These are phyloP conservation scores for Pachycephala philippinensis DNA, from an alignment of 2,113 vertebrate genomes.

Conservation along the genomic window DNA sequence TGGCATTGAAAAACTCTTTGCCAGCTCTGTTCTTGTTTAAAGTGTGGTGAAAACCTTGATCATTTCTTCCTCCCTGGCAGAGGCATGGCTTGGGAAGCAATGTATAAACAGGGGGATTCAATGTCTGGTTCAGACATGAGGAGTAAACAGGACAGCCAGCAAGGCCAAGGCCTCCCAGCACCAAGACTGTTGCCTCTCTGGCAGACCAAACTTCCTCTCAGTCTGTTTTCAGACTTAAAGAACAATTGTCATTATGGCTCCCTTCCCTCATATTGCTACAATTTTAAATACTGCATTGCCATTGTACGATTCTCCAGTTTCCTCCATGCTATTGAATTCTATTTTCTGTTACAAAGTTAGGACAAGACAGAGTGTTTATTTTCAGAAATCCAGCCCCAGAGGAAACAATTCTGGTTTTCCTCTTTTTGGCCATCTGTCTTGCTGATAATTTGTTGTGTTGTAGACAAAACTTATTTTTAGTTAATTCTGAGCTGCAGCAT, in stretches of 20 bases:
- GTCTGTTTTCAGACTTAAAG: background rate
- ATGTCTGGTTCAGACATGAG: background rate
- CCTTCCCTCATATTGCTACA: background rate
- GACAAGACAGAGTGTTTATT: constrained; percentile 1
- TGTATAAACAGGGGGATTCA: background rate
- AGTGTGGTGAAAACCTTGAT: background rate
- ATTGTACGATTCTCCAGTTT: background rate
- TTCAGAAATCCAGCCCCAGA: background rate
- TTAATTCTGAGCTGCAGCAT: background rate
- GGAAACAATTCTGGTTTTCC: constrained; percentile 33
- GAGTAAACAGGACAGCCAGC: background rate
- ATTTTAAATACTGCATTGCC: background rate
- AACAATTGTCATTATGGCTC: background rate
- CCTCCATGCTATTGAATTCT: constrained; percentile 34
- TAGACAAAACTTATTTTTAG: background rate
- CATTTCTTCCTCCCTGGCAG: background rate
- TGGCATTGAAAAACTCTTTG: background rate
- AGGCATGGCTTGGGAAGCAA: background rate
- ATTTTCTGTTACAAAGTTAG: background rate
- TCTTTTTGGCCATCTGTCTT: constrained; percentile 2
- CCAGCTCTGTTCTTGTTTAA: background rate
- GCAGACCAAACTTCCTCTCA: background rate
- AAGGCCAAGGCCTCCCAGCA: background rate
- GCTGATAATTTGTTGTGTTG: background rate
- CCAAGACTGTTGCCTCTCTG: background rate